Evolutionary conservation across 2,888 invertebrate species (phyloP), one percentile per base, ranked within the genome.

Genomic region (Leptinotarsa juncta): DNA sequence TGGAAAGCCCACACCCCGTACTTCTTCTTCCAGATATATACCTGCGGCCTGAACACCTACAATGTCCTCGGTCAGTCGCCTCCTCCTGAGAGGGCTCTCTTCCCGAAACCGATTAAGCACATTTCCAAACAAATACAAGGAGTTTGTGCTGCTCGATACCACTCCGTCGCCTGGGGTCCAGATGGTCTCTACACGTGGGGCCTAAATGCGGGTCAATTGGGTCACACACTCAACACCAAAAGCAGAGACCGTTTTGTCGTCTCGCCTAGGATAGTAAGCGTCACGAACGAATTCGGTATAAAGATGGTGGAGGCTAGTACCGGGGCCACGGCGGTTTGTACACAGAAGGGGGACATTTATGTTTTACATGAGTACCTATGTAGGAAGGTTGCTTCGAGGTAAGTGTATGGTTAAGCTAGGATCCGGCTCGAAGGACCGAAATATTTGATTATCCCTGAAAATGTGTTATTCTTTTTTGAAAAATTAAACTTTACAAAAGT

Each of bases 161-260:
- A 96, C 87, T 93, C 94, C 0, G 92, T 94, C 1, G 91, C 91
- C 16, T 91, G 94, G 91, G 91, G 92, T 85, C 75, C 86, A 0
- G 86, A 89, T 48, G 90, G 89, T 1, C 87, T 96, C 0, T 95
- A 92, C 86, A 93, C 94, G 0, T 96, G 95, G 93, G 97, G 97
- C 2, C 89, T 92, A 3, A 95, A 97, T 88, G 90, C 92, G 70
- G 97, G 97, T 0, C 96, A 97, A 84, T 88, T 96, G 82, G 96
- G 95, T 1, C 94, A 94, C 79, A 88, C 88, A 78, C 89, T 88
- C 85, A 79, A 78, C 55, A 87, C 88, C 60, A 75, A 78, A 67
- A 74, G 66, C 3, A 81, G 79, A 18, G 90, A 90, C 16, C 85
- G 85, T 71, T 84, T 85, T 71, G 78, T 92, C 1, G 77, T 88